Percentiles rank a stretch among this genome's conserved stretches.
These are phyloP conservation scores for Erpornis zantholeuca DNA, from an alignment of 2,113 vertebrate genomes.

Conservation along the genomic window DNA sequence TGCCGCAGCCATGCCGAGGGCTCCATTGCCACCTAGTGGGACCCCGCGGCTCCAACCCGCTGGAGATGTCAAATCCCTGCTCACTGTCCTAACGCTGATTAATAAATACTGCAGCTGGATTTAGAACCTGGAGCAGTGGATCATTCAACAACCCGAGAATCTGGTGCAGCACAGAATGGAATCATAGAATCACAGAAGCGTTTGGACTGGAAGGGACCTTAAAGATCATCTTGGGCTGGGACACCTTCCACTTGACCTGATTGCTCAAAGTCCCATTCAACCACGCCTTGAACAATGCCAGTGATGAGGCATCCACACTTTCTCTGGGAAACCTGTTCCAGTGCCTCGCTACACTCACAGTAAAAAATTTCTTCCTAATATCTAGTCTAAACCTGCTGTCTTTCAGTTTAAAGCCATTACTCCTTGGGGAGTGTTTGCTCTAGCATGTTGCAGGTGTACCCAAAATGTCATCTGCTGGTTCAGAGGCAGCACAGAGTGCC, in stretches of 20 bases:
- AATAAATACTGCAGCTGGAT: not conserved
- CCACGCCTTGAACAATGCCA: not conserved
- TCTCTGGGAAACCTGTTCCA: not conserved
- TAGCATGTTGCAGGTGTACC: too few relatives aligned
- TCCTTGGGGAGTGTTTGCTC: not conserved
- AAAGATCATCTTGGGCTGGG: not conserved
- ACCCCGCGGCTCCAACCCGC: not conserved
- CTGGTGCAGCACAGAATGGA: fast-evolving
- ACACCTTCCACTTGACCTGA: not conserved
- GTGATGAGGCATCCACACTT: not conserved
- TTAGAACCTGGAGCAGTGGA: not conserved
- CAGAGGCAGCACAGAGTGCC: not conserved
- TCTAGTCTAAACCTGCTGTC: not conserved
- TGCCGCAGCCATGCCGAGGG: not conserved
- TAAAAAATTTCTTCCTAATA: not conserved
- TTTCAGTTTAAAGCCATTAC: not conserved
- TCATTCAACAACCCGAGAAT: fast-evolving
- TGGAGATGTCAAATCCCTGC: not conserved
- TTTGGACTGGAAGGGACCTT: not conserved
- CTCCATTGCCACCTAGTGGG: conserved; percentile 60
- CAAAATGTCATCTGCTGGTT: fast-evolving
- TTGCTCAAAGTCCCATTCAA: fast-evolving
- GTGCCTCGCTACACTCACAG: not conserved
- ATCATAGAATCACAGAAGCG: not conserved
- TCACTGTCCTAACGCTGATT: not conserved